These are phyloP conservation scores for Xanthorhoe designata DNA, from an alignment of 2,888 invertebrate genomes.

Conservation along the genomic window DNA sequence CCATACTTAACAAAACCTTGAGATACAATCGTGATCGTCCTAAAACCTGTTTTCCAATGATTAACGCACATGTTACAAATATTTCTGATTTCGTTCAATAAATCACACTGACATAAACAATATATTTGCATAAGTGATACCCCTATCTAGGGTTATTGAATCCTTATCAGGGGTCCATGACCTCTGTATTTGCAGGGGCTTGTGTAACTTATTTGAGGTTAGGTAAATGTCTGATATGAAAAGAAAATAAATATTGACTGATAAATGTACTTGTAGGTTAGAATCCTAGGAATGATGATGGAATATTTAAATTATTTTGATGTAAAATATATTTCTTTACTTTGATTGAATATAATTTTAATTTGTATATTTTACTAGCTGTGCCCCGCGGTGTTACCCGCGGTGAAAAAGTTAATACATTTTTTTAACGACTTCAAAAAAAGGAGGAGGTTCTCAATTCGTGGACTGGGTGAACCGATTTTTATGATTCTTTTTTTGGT, in stretches of 20 bases:
- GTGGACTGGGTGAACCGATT: no score
- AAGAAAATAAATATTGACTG: slow-evolving; percentile 11
- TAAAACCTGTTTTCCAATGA: neutral
- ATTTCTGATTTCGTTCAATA: slow-evolving; percentile 29
- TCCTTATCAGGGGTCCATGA: slow-evolving; percentile 72
- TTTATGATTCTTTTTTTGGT: no score
- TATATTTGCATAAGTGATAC: slow-evolving; percentile 63
- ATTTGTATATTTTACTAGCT: no score
- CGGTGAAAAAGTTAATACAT: no score
- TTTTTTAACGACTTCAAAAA: no score
- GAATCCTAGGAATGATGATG: neutral
- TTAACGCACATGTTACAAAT: neutral
- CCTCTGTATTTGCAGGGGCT: slow-evolving; percentile 56
- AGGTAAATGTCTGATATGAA: slow-evolving; percentile 33
- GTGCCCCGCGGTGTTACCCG: no score
- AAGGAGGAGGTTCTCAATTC: no score
- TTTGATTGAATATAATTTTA: no score
- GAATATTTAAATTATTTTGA: neutral
- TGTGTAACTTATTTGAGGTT: slow-evolving; percentile 48
- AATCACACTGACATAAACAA: slow-evolving; percentile 29
- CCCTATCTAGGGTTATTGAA: slow-evolving; percentile 70
- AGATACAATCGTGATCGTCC: no score
- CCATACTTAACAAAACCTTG: no score
- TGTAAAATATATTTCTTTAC: neutral
- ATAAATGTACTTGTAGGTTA: neutral